Evolutionary conservation across 2,113 vertebrate species (phyloP), one percentile per base, ranked within the genome.

Genomic region (Nannospalax galili): DNA sequence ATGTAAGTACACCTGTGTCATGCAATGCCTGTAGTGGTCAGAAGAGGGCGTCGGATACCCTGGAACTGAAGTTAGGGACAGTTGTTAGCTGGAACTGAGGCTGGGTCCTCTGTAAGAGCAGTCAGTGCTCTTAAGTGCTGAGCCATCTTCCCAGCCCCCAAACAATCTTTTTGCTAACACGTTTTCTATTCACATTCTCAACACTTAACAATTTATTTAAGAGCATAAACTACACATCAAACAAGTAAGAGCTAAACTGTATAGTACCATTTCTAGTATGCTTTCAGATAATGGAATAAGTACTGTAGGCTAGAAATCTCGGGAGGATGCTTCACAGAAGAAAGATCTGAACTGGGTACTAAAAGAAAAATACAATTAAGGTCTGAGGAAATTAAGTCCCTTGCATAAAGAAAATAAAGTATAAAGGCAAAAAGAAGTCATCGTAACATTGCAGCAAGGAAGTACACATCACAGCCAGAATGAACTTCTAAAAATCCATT

Each of bases 401-500:
- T 19, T 78, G 14, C 4, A 32, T 87, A 30, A 14, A 93, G 20
- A 84, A 84, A 95, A 77, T n/a, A 86, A 88, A 40, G 65, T 24
- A 84, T 52, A 88, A 88, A 92, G 69, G 37, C 42, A 93, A 24
- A 85, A 81, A 92, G 24, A 62, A 85, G 22, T 30, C 84, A 70
- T 62, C 94, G 62, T 85, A 87, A 16, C 60, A 85, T 32, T 37
- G 32, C 8, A 67, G 15, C 85, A 88, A 85, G 32, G 40, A 94
- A 92, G 62, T 3, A 94, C 9, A 90, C 4, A 88, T 3, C 6
- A 22, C 40, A 90, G 56, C 5, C 88, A 93, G 62, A 93, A 91
- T 62, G 6, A 97, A 95, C 35, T 95, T 95, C 72, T 74, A 96
- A 79, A 97, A 93, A 65, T 72, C 58, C 67, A 67, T 0, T 91